Evolutionary conservation across 2,113 vertebrate genomes (phyloP).

Genomic region (Tricholaema leucomelas): DNA sequence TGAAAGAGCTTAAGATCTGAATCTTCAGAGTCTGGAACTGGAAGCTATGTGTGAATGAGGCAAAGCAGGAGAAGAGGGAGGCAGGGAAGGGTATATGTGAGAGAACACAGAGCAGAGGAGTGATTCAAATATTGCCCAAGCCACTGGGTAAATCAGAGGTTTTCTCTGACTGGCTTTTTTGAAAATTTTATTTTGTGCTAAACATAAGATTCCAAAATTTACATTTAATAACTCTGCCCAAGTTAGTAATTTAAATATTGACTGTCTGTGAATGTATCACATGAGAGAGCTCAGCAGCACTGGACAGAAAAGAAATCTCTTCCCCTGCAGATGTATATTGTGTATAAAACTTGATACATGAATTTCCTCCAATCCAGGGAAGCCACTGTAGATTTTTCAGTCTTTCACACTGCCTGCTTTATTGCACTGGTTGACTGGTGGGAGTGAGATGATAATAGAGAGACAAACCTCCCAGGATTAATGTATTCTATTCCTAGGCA

Average conservation of each 20-base stretch:
- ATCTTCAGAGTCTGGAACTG: neutral
- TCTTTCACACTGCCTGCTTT: neutral
- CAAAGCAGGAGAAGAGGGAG: neutral
- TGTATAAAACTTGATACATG: neutral
- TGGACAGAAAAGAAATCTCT: neutral
- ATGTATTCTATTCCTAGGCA: neutral
- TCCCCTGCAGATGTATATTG: neutral
- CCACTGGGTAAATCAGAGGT: neutral
- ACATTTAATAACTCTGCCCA: constrained; percentile 24
- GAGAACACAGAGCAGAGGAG: neutral
- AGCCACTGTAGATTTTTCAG: neutral
- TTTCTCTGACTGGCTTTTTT: neutral
- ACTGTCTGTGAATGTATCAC: neutral
- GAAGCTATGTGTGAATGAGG: neutral
- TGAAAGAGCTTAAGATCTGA: constrained; percentile 44
- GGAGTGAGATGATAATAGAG: neutral
- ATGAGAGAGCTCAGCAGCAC: neutral
- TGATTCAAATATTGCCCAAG: neutral
- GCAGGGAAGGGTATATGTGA: neutral
- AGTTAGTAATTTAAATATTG: constrained; percentile 3
- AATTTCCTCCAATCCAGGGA: neutral
- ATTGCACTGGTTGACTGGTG: neutral
- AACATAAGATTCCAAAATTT: constrained; percentile 1
- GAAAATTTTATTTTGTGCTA: neutral
- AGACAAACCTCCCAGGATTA: neutral